Percentiles rank a stretch among this genome's conserved stretches.
Evolutionary conservation across 2,113 vertebrate genomes (phyloP).

Genomic region (Gracilinanus agilis): DNA sequence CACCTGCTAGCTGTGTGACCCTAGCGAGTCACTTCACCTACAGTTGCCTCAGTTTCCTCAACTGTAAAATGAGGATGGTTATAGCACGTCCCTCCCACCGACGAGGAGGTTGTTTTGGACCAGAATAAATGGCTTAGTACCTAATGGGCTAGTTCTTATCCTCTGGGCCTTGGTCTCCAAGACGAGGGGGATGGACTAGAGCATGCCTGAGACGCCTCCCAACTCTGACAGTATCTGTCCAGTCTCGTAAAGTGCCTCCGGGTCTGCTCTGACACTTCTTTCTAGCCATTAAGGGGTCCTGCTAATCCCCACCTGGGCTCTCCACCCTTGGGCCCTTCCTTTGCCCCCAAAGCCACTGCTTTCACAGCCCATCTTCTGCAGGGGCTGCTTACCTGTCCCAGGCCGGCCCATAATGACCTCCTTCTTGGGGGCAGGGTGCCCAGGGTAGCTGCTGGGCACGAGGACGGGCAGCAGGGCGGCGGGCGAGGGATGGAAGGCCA

Average conservation of each 20-base stretch:
- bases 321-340: not conserved
- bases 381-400: conserved; percentile 91
- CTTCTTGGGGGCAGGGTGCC: conserved; percentile 92
- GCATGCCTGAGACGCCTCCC: not conserved
- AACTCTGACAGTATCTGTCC: not conserved
- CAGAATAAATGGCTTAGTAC: too few relatives aligned
- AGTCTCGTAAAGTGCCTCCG: not conserved
- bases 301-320: not conserved
- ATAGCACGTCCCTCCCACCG: too few relatives aligned
- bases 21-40: too few relatives aligned
- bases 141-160: too few relatives aligned
- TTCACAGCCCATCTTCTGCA: not conserved
- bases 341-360: not conserved
- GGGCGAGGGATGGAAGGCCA: conserved; percentile 94
- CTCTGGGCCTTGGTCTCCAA: not conserved
- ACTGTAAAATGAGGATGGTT: too few relatives aligned
- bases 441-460: conserved; percentile 89
- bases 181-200: not conserved
- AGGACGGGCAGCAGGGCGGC: conserved; percentile 93
- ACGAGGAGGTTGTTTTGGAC: too few relatives aligned
- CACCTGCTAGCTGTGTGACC: too few relatives aligned
- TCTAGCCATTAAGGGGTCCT: conserved; percentile 1
- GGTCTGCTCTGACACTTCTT: too few relatives aligned
- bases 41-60: too few relatives aligned
- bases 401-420: conserved; percentile 96